phyloP scores from a whole-genome alignment of 2,113 vertebrate species.

The Nipponia nippon region DNA sequence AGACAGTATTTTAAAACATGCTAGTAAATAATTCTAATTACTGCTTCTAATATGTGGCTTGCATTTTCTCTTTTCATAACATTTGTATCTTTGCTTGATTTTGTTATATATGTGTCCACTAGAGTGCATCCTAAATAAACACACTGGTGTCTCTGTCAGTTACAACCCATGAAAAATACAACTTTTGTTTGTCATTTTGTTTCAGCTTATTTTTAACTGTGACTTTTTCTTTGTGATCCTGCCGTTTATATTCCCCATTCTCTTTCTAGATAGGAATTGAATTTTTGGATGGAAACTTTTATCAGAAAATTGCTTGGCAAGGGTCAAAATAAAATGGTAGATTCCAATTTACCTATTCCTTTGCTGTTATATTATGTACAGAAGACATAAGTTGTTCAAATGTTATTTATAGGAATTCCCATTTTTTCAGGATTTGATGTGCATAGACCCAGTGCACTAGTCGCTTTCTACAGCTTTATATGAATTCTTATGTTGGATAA shows the following conservation, averaged over 20 bases:
- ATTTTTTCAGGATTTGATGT: not conserved
- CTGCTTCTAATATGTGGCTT: not conserved
- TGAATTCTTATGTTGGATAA: not conserved
- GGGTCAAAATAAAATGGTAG: not conserved
- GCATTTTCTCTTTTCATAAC: not conserved
- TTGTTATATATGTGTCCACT: conserved; percentile 18
- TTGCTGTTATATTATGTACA: not conserved
- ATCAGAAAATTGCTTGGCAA: not conserved
- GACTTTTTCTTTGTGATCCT: not conserved
- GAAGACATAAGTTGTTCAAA: not conserved
- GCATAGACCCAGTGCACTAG: not conserved
- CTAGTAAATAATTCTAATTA: not conserved
- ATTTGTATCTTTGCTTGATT: not conserved
- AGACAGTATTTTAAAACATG: not conserved
- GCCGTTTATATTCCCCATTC: not conserved
- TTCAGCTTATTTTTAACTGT: not conserved
- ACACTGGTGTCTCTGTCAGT: not conserved
- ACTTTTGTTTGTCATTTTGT: not conserved
- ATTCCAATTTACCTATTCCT: not conserved
- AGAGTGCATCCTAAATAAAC: conserved; percentile 55
- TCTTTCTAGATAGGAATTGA: not conserved
- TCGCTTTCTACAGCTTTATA: not conserved
- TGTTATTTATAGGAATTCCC: not conserved
- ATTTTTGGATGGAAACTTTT: not conserved
- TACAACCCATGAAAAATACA: not conserved